Conservation (phyloP, 2,113 vertebrate genomes). For the Menidia beryllina region DNA sequence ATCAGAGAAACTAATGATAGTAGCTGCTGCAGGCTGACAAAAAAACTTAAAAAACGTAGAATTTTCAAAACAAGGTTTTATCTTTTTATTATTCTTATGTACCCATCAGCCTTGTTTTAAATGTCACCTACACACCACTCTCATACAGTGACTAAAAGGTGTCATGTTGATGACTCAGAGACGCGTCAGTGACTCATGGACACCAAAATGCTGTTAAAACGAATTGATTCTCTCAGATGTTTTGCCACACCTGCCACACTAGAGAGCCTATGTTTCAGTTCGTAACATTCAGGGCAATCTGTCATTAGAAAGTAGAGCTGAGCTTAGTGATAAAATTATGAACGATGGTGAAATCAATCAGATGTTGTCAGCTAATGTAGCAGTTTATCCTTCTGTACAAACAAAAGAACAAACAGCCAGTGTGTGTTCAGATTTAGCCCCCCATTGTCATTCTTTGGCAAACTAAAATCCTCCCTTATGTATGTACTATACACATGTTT, state of each 20-base stretch:
- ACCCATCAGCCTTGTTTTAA: neutral
- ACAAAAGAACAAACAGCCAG: too few relatives aligned
- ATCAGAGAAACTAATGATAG: neutral
- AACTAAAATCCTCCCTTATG: neutral
- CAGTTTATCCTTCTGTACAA: too few relatives aligned
- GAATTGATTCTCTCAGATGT: neutral
- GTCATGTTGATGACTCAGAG: too few relatives aligned
- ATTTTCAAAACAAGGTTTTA: neutral
- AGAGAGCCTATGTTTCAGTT: neutral
- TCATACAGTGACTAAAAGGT: neutral
- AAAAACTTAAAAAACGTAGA: neutral
- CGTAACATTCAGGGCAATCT: neutral
- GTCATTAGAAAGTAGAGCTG: neutral
- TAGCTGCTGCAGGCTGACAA: neutral
- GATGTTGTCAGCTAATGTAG: too few relatives aligned
- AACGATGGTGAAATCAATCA: too few relatives aligned
- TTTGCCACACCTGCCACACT: too few relatives aligned
- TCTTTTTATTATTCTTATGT: too few relatives aligned
- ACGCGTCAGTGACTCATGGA: constrained; percentile 8
- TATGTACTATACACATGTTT: neutral
- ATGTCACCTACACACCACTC: neutral
- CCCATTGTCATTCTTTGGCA: neutral
- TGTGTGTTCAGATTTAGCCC: too few relatives aligned
- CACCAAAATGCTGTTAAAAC: neutral
- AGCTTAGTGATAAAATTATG: neutral